Evolutionary conservation across 64 coral and sea anemone genomes (phyloP), one percentile per base, ranked within the genome.

Genomic region (Porites australiensis): DNA sequence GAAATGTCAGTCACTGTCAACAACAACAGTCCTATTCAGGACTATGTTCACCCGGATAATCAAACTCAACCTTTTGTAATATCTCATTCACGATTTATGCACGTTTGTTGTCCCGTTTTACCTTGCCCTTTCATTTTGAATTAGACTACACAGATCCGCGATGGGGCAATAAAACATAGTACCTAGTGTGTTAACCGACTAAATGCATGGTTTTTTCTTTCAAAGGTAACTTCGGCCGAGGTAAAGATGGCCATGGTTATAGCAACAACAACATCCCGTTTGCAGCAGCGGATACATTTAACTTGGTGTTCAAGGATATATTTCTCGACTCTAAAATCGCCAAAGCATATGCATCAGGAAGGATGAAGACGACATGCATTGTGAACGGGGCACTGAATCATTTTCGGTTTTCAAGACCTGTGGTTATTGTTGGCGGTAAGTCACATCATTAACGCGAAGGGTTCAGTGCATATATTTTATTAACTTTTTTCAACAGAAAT

Each of bases 231-330:
- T 67, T 67, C 0, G 64, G 64, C 64, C 0, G 19, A 67, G n/a
- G 64, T 67, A 67, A 67, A 22, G 64, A 70, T 88, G 69, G 86
- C 70, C 67, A 75, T 75, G 19, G 86, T 70, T 4, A 88, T 88
- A 21, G 86, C 13, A 70, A 88, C 58, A 88, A 88, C 52, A 88
- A 88, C 54, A 72, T 88, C 44, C 70, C 86, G 55, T 88, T 88
- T 55, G 69, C 70, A 52, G 86, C 86, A 74, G 69, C 86, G 22
- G 86, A 88, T 47, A 88, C 65, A 23, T 88, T 88, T 70, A 88
- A 70, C n/a, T 44, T 54, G 5, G 19, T 75, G 67, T 58, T 88
- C 51, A 88, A 74, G 20, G 74, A 88, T 37, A 88, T 75, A 13
- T 88, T 88, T 74, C 52, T 70, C 43, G 71, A 75, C 64, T 74